A percentile compares a stretch with the other conserved stretches of the same genome.
Conservation (phyloP, 2,888 invertebrate genomes). For the Rapana venosa region DNA sequence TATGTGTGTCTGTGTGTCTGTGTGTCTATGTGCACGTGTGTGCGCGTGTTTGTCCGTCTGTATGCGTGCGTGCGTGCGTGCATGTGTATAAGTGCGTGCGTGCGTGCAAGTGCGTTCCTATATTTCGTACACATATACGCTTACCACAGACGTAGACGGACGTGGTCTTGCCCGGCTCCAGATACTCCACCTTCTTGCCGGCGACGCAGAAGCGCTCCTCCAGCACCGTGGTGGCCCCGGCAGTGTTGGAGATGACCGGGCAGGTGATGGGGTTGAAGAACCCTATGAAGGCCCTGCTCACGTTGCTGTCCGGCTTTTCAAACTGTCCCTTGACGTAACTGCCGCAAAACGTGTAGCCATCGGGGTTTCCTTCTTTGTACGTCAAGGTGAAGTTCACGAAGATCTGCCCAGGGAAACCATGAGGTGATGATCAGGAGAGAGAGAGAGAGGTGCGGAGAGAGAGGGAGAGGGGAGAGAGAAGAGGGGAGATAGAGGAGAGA, state of each 20-base stretch:
- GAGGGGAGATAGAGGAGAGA: too few species aligned
- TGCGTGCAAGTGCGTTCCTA: neutral
- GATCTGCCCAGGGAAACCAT: slow-evolving; percentile 4
- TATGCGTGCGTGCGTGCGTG: neutral
- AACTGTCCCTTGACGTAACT: neutral
- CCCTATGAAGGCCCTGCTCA: neutral
- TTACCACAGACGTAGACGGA: slow-evolving; percentile 8
- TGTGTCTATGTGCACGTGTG: neutral
- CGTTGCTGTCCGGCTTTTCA: neutral
- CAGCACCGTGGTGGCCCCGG: neutral
- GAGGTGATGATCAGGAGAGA: too few species aligned
- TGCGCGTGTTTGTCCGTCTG: neutral
- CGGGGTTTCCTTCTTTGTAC: neutral
- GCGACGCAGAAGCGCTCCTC: slow-evolving; percentile 23
- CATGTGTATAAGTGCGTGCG: neutral
- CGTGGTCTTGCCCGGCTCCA: neutral
- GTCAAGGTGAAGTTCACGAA: slow-evolving; percentile 27
- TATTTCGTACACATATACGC: neutral
- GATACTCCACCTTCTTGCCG: neutral
- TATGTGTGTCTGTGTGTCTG: slow-evolving; percentile 6
- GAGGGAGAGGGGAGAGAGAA: too few species aligned
- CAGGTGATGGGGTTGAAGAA: slow-evolving; percentile 7
- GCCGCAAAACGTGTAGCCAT: neutral
- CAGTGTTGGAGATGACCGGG: neutral
- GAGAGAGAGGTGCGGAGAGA: too few species aligned